These are phyloP conservation scores for Blomia tropicalis DNA, from an alignment of 2,888 invertebrate species.

Conservation along the genomic window DNA sequence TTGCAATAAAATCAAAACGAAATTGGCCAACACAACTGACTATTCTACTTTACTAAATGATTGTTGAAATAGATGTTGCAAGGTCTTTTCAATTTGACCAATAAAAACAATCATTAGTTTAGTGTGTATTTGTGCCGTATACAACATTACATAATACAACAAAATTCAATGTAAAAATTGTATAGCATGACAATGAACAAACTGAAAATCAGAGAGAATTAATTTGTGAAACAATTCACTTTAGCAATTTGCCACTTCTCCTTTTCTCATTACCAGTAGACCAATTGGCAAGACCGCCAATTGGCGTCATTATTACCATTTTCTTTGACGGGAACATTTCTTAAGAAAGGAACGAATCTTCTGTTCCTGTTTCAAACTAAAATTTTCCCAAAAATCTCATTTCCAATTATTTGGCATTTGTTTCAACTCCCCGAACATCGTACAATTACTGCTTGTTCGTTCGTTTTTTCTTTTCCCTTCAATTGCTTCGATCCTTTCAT, in stretches of 20 bases:
- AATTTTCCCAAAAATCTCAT: constrained; percentile 6
- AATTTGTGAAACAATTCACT: constrained; percentile 11
- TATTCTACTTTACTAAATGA: not conserved
- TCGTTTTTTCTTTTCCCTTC: not conserved
- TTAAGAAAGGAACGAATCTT: too few species aligned
- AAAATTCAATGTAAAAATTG: not conserved
- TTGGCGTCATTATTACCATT: too few species aligned
- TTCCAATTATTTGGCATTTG: constrained; percentile 13
- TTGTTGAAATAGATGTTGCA: too few species aligned
- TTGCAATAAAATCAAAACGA: constrained; percentile 6
- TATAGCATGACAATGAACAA: not conserved
- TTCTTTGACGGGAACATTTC: too few species aligned
- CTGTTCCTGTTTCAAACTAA: not conserved
- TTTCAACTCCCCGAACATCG: not conserved
- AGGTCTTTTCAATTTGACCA: too few species aligned
- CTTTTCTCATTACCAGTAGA: not conserved
- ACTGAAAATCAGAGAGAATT: not conserved
- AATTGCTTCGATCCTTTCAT: not conserved
- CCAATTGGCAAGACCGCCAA: too few species aligned
- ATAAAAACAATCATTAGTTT: too few species aligned
- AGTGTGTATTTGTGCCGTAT: too few species aligned
- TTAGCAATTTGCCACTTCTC: not conserved
- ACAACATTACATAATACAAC: too few species aligned
- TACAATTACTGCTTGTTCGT: not conserved
- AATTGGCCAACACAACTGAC: not conserved